Conservation (phyloP, 64 coral and sea anemone species). For the Astreopora myriophthalma region DNA sequence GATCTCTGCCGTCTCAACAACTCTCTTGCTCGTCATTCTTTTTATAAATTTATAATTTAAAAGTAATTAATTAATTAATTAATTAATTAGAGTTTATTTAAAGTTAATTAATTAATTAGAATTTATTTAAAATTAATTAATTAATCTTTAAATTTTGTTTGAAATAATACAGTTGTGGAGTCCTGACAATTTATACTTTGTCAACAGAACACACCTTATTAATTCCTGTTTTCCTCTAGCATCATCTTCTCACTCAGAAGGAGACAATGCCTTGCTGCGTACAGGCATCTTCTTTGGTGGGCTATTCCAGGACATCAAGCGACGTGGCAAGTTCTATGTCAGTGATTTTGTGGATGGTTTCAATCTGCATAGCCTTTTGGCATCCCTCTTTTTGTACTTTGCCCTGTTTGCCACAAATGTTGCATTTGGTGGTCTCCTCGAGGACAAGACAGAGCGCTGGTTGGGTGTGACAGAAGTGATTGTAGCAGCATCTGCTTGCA, state of each 20-base stretch:
- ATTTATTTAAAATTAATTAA: too few relatives aligned
- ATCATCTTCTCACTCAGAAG: slow-evolving; percentile 23
- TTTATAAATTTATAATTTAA: too few relatives aligned
- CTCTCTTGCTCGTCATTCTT: too few relatives aligned
- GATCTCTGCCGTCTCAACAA: too few relatives aligned
- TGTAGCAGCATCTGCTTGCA: slow-evolving; percentile 60
- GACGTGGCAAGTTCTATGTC: slow-evolving; percentile 73
- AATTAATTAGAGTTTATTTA: too few relatives aligned
- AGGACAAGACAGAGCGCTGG: slow-evolving; percentile 62
- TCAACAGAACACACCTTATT: too few relatives aligned
- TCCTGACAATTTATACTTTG: too few relatives aligned
- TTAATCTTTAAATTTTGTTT: too few relatives aligned
- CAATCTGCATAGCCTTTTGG: slow-evolving; percentile 67
- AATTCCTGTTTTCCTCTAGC: slow-evolving; percentile 4
- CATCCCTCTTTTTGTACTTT: slow-evolving; percentile 84
- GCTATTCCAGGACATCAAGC: slow-evolving; percentile 71
- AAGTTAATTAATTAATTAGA: too few relatives aligned
- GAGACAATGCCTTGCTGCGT: slow-evolving; percentile 72
- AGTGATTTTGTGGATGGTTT: slow-evolving; percentile 90
- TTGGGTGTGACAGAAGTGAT: slow-evolving; percentile 81
- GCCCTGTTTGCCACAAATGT: slow-evolving; percentile 82
- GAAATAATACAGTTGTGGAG: too few relatives aligned
- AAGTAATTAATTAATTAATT: too few relatives aligned
- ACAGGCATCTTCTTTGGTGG: slow-evolving; percentile 76
- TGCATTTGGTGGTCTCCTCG: slow-evolving; percentile 80